Base-by-base conservation (phyloP, 2,113 vertebrate species). In the Perognathus longimembris region DNA sequence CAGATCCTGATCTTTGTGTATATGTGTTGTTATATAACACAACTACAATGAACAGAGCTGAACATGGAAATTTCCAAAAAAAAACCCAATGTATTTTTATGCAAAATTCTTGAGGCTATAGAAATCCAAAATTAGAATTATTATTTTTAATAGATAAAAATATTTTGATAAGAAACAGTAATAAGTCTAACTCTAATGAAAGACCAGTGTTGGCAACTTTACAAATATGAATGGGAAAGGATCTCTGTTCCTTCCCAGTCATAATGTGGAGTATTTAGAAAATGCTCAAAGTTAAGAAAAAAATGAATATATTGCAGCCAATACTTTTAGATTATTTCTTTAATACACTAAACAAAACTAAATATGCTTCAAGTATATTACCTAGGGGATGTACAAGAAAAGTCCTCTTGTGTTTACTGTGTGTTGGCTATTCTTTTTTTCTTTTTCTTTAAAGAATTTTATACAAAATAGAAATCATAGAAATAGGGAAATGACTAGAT, bases 251-350 rank as follows among this genome's bases (percentile, higher is more conserved):
- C 2, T 88, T 88, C 7, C 61, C 17, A 30, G 3, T 54, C 24
- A 74, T 84, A 92, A 79, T 93, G 91, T 80, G 15, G 28, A 32
- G 30, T 28, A 69, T n/a, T 79, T 80, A 71, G 7, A 90, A 95
- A 86, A 86, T 88, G 40, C 50, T 21, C 79, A 24, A 70, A 61
- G 24, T 50, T 77, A 84, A 78, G 38, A 91, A 73, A 91, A 73
- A 34, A 94, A 88, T 66, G 30, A 90, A 10, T 59, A 14, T 1
- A 63, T 42, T 70, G 7, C 38, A 40, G 9, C 6, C 50, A 69
- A 66, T 7, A 64, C 3, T 73, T 79, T 69, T 10, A 26, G 8
- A 38, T 83, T 78, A 79, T 79, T 40, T 91, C 32, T 89, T 70
- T 36, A 92, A 45, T 74, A 73, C 50, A 36, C 40, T 88, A 90